phyloP scores from a whole-genome alignment of 2,797 vertebrate genomes.

The Ceyx erithaca region DNA sequence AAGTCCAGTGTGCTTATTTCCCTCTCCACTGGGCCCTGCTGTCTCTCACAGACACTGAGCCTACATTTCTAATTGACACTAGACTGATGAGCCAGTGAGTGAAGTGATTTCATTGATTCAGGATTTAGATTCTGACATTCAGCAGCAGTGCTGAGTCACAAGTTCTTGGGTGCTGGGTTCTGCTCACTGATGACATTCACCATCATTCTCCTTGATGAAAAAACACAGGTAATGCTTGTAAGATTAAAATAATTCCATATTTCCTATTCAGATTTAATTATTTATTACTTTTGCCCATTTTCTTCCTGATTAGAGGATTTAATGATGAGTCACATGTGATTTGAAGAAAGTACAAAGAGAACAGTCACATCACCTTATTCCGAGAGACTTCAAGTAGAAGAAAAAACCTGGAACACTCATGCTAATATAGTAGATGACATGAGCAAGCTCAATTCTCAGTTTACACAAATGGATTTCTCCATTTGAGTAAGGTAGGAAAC shows the following conservation, averaged over 20 bases:
- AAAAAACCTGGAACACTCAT: neutral
- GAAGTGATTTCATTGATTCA: neutral
- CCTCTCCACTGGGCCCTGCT: neutral
- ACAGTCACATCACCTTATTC: neutral
- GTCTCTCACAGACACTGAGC: neutral
- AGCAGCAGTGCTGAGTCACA: slow-evolving; percentile 33
- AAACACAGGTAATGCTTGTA: neutral
- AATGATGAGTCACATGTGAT: slow-evolving; percentile 15
- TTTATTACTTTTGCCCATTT: slow-evolving; percentile 7
- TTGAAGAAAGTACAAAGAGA: neutral
- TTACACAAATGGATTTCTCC: neutral
- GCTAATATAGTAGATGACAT: neutral
- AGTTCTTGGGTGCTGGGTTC: neutral
- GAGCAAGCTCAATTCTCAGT: neutral
- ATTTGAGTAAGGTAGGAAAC: neutral
- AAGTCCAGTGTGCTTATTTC: neutral
- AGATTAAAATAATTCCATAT: neutral
- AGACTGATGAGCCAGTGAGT: neutral
- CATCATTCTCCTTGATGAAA: neutral
- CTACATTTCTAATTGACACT: neutral
- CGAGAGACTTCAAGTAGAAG: neutral
- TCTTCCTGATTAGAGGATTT: neutral
- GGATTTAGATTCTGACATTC: neutral
- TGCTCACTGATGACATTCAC: neutral
- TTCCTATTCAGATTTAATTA: neutral